Percentiles rank a stretch among this genome's conserved stretches.
These are phyloP conservation scores for Candoia aspera DNA, from an alignment of 2,113 vertebrate species.

Conservation along the genomic window DNA sequence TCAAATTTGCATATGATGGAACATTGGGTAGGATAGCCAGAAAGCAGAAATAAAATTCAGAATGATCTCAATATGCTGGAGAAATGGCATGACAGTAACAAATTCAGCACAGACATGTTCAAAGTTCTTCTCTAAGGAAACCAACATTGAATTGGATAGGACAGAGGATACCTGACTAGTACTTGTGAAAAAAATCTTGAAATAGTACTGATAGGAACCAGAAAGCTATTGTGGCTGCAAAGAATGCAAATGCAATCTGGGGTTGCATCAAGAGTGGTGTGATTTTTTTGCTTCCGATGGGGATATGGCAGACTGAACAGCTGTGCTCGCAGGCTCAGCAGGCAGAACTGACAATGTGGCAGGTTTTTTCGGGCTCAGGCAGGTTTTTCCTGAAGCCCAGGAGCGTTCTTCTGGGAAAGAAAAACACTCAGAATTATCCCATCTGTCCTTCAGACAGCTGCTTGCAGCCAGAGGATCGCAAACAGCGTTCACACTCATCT, in stretches of 20 bases:
- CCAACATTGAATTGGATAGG: not conserved
- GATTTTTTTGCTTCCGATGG: no score
- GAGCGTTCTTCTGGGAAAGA: no score
- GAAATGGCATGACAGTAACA: not conserved
- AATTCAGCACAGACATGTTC: not conserved
- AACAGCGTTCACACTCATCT: no score
- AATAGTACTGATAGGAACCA: not conserved
- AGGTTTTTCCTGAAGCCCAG: no score
- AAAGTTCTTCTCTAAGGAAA: not conserved
- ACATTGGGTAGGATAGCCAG: not conserved
- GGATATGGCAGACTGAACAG: no score
- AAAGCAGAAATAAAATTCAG: not conserved
- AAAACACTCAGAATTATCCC: no score
- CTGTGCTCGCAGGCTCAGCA: no score
- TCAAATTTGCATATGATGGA: not conserved
- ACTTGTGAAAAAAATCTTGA: not conserved
- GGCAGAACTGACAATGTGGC: no score
- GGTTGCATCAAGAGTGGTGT: not conserved
- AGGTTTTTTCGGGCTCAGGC: no score
- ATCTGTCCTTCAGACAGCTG: no score
- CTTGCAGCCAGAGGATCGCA: no score
- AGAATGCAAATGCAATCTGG: not conserved
- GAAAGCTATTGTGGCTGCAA: not conserved
- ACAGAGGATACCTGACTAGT: not conserved
- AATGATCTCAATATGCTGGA: not conserved